Base-by-base conservation (phyloP, 2,888 invertebrate species). In the Sphaeridia pumilis region DNA sequence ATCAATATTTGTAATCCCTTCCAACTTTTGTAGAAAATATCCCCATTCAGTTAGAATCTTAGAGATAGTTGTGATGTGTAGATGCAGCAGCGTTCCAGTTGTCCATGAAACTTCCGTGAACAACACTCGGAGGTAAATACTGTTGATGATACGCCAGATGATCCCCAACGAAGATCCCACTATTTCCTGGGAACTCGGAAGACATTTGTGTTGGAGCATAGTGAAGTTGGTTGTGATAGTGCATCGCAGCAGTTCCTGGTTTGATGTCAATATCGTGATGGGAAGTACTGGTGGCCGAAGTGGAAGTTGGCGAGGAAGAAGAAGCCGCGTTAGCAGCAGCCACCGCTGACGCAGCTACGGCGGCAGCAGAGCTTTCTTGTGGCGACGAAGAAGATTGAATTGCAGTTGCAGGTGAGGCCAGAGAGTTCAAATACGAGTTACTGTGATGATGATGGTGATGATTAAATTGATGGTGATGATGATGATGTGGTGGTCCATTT, bases 101-200 rank as follows among this genome's bases (percentile, higher is more conserved):
- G 17, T 60, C 60, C 1, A 58, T 56, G 41, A 59, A 59, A 20
- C 56, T 54, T 38, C 56, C 56, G n/a, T n/a, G n/a, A n/a, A n/a
- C n/a, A n/a, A n/a, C n/a, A n/a, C n/a, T n/a, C 26, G 56, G 3
- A 14, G 52, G 54, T 46, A 63, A 60, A 59, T 63, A 63, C 60
- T 63, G 63, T 53, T 59, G 63, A n/a, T n/a, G n/a, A 44, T 60
- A 56, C 1, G 56, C 27, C 4, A 54, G 31, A 26, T 62, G 60
- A 36, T 60, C 60, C 42, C 59, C 59, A 56, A 60, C 58, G 46
- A 59, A 60, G 26, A 54, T 36, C 28, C 59, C 46, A 31, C 59
- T 58, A 31, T 56, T 56, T n/a, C 43, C 34, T 26, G 53, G 46
- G 27, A 56, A 58, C 24, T 49, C 56, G 49, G 36, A 47, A 2